Evolutionary conservation across 2,888 invertebrate genomes (phyloP), one percentile per base, ranked within the genome.

Genomic region (Drosophila affinis): DNA sequence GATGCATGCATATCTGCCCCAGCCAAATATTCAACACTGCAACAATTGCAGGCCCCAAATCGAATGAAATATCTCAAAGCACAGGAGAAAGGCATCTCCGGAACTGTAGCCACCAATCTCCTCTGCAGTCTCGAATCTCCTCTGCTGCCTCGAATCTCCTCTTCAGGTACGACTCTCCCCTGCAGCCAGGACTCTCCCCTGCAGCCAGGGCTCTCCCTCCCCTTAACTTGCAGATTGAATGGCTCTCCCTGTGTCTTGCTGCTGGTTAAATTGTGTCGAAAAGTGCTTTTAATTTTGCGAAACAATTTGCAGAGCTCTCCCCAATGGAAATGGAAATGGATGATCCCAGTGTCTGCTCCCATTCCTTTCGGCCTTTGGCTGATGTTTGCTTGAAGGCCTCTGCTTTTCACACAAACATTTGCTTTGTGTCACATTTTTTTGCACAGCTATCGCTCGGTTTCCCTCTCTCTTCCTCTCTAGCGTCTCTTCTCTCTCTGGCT

Each of bases 401-500:
- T 55, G 69, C 81, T 81, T 84, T 75, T 67, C 81, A 72, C 81
- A 81, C 63, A 82, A 87, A 78, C 85, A 79, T 87, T 87, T 82
- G 86, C 88, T 82, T 88, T 87, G 78, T 86, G 86, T 79, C 71
- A 76, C 58, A 65, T 78, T 76, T 76, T 76, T 76, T 76, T 62
- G 29, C 53, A 74, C 29, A 27, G 34, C 32, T 54, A 1, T 18
- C 18, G 18, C 55, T 54, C 12, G 45, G 29, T 17, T 18, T 21
- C 2, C 12, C 54, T 39, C 29, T 49, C 18, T 29, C 18, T 39
- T 3, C 17, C n/a, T 12, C 27, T 27, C 1, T 7, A 7, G 7
- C 1, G 4, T 17, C 17, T 57, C 18, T 21, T 21, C 32, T 17
- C 44, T 47, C 49, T 12, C 27, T 24, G 24, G 61, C 54, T 72